Evolutionary conservation across 2,113 vertebrate genomes (phyloP).

Genomic region (Nycticebus coucang): DNA sequence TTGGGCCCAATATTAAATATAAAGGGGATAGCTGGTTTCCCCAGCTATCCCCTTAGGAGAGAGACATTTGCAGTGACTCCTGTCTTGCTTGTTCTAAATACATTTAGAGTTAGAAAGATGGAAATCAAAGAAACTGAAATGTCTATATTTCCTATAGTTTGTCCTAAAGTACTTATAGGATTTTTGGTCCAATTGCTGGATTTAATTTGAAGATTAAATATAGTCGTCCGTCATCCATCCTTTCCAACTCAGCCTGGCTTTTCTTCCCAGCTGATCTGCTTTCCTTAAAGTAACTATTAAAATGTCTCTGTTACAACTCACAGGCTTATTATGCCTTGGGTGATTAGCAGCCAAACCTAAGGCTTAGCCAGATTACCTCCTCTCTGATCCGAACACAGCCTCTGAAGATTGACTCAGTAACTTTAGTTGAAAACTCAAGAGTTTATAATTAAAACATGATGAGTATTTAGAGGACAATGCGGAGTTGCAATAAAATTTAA

Average conservation of each 20-base stretch:
- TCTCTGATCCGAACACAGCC: conserved; percentile 45
- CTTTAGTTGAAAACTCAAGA: conserved; percentile 9
- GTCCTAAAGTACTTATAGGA: conserved; percentile 44
- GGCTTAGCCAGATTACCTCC: conserved; percentile 45
- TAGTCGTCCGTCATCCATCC: neutral
- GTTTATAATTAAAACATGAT: conserved; percentile 52
- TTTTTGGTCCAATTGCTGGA: conserved; percentile 42
- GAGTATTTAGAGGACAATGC: conserved; percentile 30
- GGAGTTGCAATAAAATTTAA: neutral
- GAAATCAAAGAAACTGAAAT: conserved; percentile 57
- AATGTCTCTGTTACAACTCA: conserved; percentile 49
- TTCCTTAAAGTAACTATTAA: conserved; percentile 60
- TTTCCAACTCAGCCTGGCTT: conserved; percentile 15
- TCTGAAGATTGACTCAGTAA: conserved; percentile 30
- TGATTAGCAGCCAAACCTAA: conserved; percentile 30
- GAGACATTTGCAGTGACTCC: conserved; percentile 2
- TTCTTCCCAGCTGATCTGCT: conserved; percentile 45
- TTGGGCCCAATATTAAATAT: no score
- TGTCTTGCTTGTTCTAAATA: conserved; percentile 42
- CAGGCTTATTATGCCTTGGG: neutral
- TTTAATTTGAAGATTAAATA: conserved; percentile 61
- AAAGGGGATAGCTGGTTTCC: no score
- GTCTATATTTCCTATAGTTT: conserved; percentile 53
- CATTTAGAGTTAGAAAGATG: conserved; percentile 11
- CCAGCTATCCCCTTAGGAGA: neutral